These are phyloP conservation scores for Chironomus tepperi DNA, from an alignment of 1,140 invertebrate species.

Conservation along the genomic window DNA sequence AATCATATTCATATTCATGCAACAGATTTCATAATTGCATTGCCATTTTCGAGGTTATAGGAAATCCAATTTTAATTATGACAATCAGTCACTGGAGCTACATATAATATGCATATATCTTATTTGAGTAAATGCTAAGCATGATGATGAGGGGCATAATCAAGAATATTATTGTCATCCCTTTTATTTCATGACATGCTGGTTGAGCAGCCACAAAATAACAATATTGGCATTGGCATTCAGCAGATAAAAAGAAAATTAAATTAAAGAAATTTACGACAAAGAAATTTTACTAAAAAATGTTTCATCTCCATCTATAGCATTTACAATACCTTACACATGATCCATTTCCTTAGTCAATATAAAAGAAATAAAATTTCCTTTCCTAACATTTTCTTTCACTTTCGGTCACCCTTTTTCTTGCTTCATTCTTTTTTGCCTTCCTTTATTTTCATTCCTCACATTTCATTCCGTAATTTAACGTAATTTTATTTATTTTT, in stretches of 20 bases:
- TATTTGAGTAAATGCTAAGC: too few relatives aligned
- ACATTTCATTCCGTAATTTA: slow-evolving; percentile 8
- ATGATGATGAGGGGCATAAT: too few relatives aligned
- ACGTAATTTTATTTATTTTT: slow-evolving; percentile 23
- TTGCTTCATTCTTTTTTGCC: not conserved
- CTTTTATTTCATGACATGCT: too few relatives aligned
- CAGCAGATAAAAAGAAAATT: not conserved
- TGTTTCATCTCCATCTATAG: not conserved
- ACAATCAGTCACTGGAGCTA: too few relatives aligned
- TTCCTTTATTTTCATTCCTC: not conserved
- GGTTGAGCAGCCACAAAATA: too few relatives aligned
- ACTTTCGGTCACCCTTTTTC: not conserved
- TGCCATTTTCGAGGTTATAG: too few relatives aligned
- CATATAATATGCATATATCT: too few relatives aligned
- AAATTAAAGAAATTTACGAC: not conserved
- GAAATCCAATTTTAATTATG: too few relatives aligned
- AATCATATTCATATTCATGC: too few relatives aligned
- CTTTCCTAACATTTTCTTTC: not conserved
- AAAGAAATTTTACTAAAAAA: not conserved
- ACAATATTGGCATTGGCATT: too few relatives aligned
- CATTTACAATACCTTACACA: not conserved
- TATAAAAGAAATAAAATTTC: slow-evolving; percentile 24
- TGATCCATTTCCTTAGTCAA: slow-evolving; percentile 19
- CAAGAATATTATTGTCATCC: too few relatives aligned
- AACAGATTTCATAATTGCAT: too few relatives aligned